Percentiles rank a stretch among this genome's conserved stretches.
Conservation (phyloP, 2,113 vertebrate species). For the Acrocephalus arundinaceus region DNA sequence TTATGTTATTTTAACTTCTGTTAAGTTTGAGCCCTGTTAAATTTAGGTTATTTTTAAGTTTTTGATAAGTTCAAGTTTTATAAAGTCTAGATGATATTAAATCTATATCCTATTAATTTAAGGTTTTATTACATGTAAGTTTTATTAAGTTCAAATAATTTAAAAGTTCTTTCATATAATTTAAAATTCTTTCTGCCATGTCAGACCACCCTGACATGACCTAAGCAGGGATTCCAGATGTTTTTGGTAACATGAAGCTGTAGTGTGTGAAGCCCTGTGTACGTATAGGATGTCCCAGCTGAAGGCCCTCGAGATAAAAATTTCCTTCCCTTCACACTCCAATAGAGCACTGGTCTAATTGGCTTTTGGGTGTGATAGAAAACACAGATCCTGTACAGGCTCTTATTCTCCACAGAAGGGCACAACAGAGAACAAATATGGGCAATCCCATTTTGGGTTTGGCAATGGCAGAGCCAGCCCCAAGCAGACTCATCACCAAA, state of each 20-base stretch:
- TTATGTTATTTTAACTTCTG: too few species aligned
- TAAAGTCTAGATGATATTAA: too few species aligned
- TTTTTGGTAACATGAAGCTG: not conserved
- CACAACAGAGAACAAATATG: not conserved
- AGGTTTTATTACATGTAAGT: too few species aligned
- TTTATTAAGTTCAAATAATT: too few species aligned
- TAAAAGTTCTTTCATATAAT: too few species aligned
- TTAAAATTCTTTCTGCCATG: too few species aligned
- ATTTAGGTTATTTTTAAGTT: too few species aligned
- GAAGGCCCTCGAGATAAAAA: not conserved
- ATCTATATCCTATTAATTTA: too few species aligned
- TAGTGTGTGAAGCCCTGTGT: not conserved
- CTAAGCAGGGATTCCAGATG: not conserved
- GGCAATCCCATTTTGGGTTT: not conserved
- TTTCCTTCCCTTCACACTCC: not conserved
- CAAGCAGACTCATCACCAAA: accelerated
- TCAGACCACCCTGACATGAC: not conserved
- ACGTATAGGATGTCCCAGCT: not conserved
- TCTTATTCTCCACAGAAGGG: not conserved
- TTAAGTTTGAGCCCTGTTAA: too few species aligned
- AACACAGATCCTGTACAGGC: not conserved
- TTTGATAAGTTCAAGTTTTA: too few species aligned
- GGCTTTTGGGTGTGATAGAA: not conserved
- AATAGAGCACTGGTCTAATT: not conserved
- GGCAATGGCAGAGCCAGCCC: not conserved